Percentiles rank a stretch among this genome's conserved stretches.
These are phyloP conservation scores for Bembecia ichneumoniformis DNA, from an alignment of 2,888 invertebrate genomes.

Conservation along the genomic window DNA sequence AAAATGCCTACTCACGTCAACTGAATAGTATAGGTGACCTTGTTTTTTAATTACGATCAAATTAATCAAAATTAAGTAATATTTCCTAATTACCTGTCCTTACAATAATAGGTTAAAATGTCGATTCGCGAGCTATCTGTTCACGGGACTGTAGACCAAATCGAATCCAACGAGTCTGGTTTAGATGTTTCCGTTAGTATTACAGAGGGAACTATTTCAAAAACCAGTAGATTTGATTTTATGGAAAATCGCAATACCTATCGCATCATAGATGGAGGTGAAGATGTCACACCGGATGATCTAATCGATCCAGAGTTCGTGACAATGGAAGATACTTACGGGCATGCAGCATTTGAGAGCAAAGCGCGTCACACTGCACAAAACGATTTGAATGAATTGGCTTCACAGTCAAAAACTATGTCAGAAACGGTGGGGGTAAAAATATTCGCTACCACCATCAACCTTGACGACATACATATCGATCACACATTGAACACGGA, in stretches of 20 bases:
- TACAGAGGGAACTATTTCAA: conserved; percentile 17
- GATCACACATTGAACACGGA: conserved; percentile 61
- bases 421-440: conserved; percentile 30
- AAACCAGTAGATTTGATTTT: conserved; percentile 28
- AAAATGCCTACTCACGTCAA: no score
- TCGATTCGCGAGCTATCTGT: background rate
- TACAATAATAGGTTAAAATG: background rate
- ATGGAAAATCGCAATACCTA: conserved; percentile 40
- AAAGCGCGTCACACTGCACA: conserved; percentile 20
- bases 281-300: conserved; percentile 48
- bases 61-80: no score
- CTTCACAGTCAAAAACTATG: conserved; percentile 23
- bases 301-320: conserved; percentile 34
- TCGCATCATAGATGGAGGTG: conserved; percentile 28
- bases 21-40: no score
- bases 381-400: conserved; percentile 31
- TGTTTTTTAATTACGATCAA: no score
- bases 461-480: conserved; percentile 67
- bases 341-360: conserved; percentile 49
- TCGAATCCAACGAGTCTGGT: background rate
- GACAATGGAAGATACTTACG: conserved; percentile 40
- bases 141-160: background rate
- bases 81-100: no score
- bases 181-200: conserved; percentile 1
- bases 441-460: conserved; percentile 59